Evolutionary conservation across 2,888 invertebrate species (phyloP).

Genomic region (Magallana nippona): DNA sequence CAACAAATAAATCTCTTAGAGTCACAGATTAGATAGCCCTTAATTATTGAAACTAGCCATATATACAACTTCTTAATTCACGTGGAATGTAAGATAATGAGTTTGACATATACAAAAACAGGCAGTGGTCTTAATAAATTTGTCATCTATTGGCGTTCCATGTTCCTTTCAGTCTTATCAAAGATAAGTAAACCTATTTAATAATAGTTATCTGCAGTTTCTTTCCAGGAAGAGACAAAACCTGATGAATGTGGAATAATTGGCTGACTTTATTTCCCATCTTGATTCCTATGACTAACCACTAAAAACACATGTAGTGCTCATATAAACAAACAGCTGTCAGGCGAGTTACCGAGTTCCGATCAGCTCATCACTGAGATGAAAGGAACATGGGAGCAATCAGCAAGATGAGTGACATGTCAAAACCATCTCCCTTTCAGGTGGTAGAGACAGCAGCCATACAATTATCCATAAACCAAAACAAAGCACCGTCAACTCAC

Average conservation of each 20-base stretch:
- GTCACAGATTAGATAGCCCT: slow-evolving; percentile 23
- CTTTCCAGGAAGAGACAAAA: neutral
- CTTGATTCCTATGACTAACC: slow-evolving; percentile 13
- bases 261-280: neutral
- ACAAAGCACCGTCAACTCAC: too few relatives aligned
- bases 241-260: neutral
- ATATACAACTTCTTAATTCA: neutral
- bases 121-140: neutral
- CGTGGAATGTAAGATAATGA: neutral
- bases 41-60: slow-evolving; percentile 2
- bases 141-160: neutral
- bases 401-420: too few relatives aligned
- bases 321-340: slow-evolving; percentile 30
- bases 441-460: too few relatives aligned
- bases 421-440: too few relatives aligned
- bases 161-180: slow-evolving; percentile 15
- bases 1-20: slow-evolving; percentile 2
- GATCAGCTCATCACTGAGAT: neutral
- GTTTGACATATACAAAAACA: slow-evolving; percentile 12
- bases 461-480: too few relatives aligned
- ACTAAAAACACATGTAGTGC: slow-evolving; percentile 24
- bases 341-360: slow-evolving; percentile 3
- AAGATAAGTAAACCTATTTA: neutral
- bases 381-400: neutral
- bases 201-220: too few relatives aligned